Evolutionary conservation across 2,797 vertebrate species (phyloP).

Genomic region (Podargus strigoides): DNA sequence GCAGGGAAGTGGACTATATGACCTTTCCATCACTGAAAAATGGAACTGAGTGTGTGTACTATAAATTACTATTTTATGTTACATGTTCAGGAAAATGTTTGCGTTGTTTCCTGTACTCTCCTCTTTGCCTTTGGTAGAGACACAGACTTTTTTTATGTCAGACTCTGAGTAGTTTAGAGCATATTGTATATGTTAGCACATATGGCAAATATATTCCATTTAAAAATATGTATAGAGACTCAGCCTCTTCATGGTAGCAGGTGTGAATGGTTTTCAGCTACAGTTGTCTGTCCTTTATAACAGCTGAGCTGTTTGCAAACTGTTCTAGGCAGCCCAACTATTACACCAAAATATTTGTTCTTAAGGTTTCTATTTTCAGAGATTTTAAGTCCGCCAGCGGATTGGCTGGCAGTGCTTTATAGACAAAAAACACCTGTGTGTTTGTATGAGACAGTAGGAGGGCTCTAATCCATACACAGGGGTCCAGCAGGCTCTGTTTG

Average conservation of each 20-base stretch:
- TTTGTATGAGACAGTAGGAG: not conserved
- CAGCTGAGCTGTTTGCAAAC: slow-evolving; percentile 1
- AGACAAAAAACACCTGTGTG: not conserved
- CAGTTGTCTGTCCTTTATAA: not conserved
- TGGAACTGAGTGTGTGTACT: not conserved
- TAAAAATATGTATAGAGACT: not conserved
- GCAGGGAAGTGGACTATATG: not conserved
- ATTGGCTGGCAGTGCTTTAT: not conserved
- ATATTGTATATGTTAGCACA: not conserved
- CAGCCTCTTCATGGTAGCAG: not conserved
- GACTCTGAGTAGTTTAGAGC: not conserved
- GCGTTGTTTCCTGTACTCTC: not conserved
- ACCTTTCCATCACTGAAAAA: not conserved
- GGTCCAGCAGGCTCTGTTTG: not conserved
- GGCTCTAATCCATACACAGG: not conserved
- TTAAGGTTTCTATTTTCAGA: not conserved
- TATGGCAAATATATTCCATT: not conserved
- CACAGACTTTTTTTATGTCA: not conserved
- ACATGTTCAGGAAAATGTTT: not conserved
- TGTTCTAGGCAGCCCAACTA: not conserved
- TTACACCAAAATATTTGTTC: slow-evolving; percentile 8
- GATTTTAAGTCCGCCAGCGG: not conserved
- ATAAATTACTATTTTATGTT: not conserved
- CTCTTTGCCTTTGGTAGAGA: not conserved
- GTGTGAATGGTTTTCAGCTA: not conserved